Base-by-base conservation (phyloP, 2,888 invertebrate genomes). In the Aphodius sticticus region DNA sequence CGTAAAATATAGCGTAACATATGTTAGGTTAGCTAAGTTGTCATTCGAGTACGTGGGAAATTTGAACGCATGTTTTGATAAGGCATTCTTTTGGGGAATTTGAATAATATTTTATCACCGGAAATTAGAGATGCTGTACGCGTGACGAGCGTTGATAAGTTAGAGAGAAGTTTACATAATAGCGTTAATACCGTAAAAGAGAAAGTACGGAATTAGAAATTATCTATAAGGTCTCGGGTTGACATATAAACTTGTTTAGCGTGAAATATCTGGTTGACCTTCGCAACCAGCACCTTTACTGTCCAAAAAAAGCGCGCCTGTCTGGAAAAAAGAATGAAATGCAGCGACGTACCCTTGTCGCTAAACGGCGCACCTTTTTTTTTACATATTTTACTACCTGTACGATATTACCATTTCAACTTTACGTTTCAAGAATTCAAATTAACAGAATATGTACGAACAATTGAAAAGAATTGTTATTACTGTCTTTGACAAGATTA, bases 121-220 rank as follows among this genome's bases (percentile, higher is more conserved):
- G 35, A 16, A 1, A 71, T 26, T 78, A 69, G 16, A 76, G 69
- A n/a, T n/a, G 37, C n/a, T 71, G 3, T 26, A 26, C 26, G 26
- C 16, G 15, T 26, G 16, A 26, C 14, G 16, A 9, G 26, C 14
- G 26, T 69, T 3, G n/a, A 37, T 70, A 77, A n/a, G 12, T 70
- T 14, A 36, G 36, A 15, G 7, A 72, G 5, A 16, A 76, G 14
- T 70, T 37, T 70, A 16, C 16, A 26, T 72, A 72, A 35, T 76
- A 16, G 75, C 82, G 85, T 53, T 72, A 72, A 35, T 76, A 16
- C 69, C 82, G 85, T 53, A 53, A 85, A 86, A 86, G 86, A 86
- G 86, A 87, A 86, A 86, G 86, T 85, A 79, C 83, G 81, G 84
- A 84, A 84, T 84, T 86, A 85, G 86, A 86, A 86, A 85, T 84